Evolutionary conservation across 2,888 invertebrate species (phyloP).

Genomic region (Synanthedon vespiformis): DNA sequence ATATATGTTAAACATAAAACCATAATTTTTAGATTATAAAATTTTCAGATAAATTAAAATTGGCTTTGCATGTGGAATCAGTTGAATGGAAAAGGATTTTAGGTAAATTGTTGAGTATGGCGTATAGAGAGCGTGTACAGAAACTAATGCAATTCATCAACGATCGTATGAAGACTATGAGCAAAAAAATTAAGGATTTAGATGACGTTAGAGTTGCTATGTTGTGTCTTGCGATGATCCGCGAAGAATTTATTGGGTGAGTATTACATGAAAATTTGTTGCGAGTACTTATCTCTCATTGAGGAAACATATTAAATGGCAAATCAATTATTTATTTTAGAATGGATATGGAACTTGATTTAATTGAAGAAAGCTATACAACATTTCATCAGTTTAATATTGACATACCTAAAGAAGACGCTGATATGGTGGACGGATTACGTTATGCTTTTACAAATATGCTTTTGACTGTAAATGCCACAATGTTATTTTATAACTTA

Average conservation of each 20-base stretch:
- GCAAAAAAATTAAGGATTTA: conserved; percentile 79
- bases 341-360: conserved; percentile 80
- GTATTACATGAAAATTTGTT: neutral
- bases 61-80: conserved; percentile 79
- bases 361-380: conserved; percentile 84
- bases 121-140: conserved; percentile 77
- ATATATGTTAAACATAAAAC: too few relatives aligned
- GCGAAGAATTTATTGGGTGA: conserved; percentile 80
- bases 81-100: conserved; percentile 82
- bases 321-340: conserved; percentile 18
- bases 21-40: neutral
- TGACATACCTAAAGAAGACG: conserved; percentile 80
- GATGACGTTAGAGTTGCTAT: conserved; percentile 85
- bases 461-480: conserved; percentile 73
- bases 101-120: conserved; percentile 75
- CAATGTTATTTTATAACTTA: neutral
- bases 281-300: neutral
- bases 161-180: conserved; percentile 77
- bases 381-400: conserved; percentile 77
- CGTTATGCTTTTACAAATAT: conserved; percentile 83
- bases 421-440: conserved; percentile 82
- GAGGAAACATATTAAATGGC: too few relatives aligned
- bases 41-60: conserved; percentile 71
- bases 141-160: conserved; percentile 82
- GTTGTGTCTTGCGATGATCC: conserved; percentile 79